Conservation (phyloP, 2,888 invertebrate genomes). For the Chrysomela aeneicollis region DNA sequence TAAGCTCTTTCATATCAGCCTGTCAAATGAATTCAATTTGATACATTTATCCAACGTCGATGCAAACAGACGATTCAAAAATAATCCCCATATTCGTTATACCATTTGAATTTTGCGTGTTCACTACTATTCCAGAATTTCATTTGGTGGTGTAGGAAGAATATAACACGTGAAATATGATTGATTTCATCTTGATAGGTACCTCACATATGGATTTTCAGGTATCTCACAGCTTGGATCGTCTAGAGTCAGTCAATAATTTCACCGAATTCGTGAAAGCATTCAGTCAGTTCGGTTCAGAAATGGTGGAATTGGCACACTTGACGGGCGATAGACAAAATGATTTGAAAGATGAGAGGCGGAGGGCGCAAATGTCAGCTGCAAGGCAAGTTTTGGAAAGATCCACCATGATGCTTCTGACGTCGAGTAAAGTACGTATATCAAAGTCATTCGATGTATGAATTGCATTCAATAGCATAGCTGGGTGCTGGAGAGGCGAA, state of each 20-base stretch:
- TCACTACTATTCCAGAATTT: too few species aligned
- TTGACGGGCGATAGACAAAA: slow-evolving; percentile 85
- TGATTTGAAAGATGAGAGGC: slow-evolving; percentile 90
- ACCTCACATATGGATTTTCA: slow-evolving; percentile 50
- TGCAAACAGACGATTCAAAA: too few species aligned
- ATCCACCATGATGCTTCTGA: slow-evolving; percentile 95
- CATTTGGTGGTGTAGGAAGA: too few species aligned
- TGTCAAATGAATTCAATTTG: too few species aligned
- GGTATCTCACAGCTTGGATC: slow-evolving; percentile 83
- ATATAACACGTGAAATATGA: too few species aligned
- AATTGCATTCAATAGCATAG: too few species aligned
- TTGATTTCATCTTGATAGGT: too few species aligned
- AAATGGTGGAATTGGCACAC: slow-evolving; percentile 98
- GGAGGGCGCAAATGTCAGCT: slow-evolving; percentile 95
- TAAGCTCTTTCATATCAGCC: too few species aligned
- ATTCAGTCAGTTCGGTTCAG: slow-evolving; percentile 97
- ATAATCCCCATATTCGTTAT: too few species aligned
- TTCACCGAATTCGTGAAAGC: slow-evolving; percentile 98
- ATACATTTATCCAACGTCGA: too few species aligned
- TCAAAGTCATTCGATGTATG: neutral
- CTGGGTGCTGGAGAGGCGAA: too few species aligned
- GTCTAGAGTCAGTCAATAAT: slow-evolving; percentile 87
- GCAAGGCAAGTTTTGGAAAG: slow-evolving; percentile 94
- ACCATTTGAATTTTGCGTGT: too few species aligned
- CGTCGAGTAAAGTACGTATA: slow-evolving; percentile 86